Evolutionary conservation across 2,113 vertebrate species (phyloP).

Genomic region (Mesoclemmys tuberculata): DNA sequence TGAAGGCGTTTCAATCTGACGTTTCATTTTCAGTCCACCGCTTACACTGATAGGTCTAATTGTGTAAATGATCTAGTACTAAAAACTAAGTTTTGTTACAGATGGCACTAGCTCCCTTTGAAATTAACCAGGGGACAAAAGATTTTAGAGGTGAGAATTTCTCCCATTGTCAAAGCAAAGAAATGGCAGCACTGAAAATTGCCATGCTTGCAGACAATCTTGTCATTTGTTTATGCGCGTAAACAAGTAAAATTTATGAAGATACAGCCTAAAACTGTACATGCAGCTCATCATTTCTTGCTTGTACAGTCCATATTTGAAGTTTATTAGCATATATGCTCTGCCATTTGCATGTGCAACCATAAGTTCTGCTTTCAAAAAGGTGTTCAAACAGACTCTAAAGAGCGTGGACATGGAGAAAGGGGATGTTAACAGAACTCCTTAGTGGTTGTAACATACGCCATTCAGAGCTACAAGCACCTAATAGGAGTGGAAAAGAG

Average conservation of each 20-base stretch:
- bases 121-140: neutral
- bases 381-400: neutral
- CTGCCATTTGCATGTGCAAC: neutral
- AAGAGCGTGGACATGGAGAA: neutral
- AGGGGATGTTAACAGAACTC: neutral
- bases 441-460: neutral
- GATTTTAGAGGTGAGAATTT: neutral
- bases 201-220: neutral
- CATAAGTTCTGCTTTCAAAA: neutral
- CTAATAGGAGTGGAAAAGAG: neutral
- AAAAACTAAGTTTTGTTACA: neutral
- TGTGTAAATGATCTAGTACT: neutral
- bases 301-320: neutral
- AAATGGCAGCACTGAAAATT: rapidly evolving
- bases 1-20: rapidly evolving
- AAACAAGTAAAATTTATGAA: neutral
- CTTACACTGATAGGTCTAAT: neutral
- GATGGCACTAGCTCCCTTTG: neutral
- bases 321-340: neutral
- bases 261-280: neutral
- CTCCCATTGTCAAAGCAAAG: neutral
- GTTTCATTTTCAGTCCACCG: neutral
- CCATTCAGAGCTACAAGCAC: neutral
- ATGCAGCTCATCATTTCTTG: neutral
- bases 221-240: neutral